A percentile compares a stretch with the other conserved stretches of the same genome.
Conservation (phyloP, 2,797 vertebrate genomes). For the Coregonus suidteri region DNA sequence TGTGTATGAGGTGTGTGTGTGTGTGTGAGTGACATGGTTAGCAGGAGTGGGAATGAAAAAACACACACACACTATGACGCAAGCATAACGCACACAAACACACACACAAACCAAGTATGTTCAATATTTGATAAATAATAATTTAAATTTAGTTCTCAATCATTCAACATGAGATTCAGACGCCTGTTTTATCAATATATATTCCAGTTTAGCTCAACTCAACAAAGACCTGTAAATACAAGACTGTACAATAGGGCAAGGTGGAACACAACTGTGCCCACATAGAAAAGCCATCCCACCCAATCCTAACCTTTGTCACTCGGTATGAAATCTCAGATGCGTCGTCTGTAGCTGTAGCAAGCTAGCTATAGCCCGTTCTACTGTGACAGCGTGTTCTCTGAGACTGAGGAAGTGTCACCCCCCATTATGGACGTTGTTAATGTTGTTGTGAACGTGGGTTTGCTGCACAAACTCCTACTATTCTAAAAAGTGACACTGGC, state of each 20-base stretch:
- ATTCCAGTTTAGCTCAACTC: background rate
- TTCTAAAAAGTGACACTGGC: too few relatives aligned
- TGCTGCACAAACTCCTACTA: too few relatives aligned
- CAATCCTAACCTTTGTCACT: background rate
- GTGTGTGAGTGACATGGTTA: too few relatives aligned
- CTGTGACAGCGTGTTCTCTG: background rate
- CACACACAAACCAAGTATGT: too few relatives aligned
- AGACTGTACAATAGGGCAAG: background rate
- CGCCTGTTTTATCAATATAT: conserved; percentile 24
- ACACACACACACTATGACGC: background rate
- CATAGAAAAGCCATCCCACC: background rate
- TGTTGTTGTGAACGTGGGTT: too few relatives aligned
- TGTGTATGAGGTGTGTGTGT: too few relatives aligned
- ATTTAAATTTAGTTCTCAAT: too few relatives aligned
- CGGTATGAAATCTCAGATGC: background rate
- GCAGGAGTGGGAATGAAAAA: too few relatives aligned
- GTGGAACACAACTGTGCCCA: background rate
- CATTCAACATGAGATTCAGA: conserved; percentile 73
- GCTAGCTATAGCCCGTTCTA: background rate
- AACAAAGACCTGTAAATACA: background rate
- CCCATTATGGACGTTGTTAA: background rate
- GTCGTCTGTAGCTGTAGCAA: background rate
- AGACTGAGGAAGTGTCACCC: background rate
- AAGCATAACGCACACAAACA: background rate
- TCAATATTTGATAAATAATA: conserved; percentile 78